Base-by-base conservation (phyloP, 2,888 invertebrate genomes). In the Thereva unica region DNA sequence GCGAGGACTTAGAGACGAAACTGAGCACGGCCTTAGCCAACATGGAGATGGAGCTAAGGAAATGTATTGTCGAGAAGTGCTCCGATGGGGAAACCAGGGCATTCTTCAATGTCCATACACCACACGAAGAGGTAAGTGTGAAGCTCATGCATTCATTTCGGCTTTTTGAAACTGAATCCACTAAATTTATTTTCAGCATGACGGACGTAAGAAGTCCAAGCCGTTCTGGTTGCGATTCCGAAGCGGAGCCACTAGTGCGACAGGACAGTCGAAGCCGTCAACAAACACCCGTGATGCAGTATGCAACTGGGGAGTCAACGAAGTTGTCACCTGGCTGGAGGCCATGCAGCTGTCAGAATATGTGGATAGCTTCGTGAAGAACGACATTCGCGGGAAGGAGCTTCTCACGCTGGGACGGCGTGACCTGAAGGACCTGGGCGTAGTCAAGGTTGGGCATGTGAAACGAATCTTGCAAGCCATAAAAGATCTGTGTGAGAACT, bases 371-470 rank as follows among this genome's bases (percentile, higher is more conserved):
- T 97, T 97, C 78, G 85, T 90, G 23, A 88, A 89, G 66, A 93
- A 97, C 78, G 97, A 97, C 82, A 92, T 97, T 75, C 88, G 94
- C 41, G 97, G 97, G 1, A 85, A 91, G 42, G 97, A 97, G 78
- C 84, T 97, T 40, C 84, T 96, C 4, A 89, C 91, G 0, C 82
- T 98, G 67, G 95, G 95, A 3, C 84, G 96, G 61, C 84, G 95
- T 10, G 93, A 94, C 78, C 84, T 93, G 4, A 89, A 95, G 78
- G 97, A 97, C 72, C 85, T 97, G 53, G 97, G 97, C 6, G 90
- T 97, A 64, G 90, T 90, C 7, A 97, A 97, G 83, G 93, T 97
- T 59, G 97, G 97, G 0, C 97, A 97, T 79, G 90, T 97, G 40
- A 97, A 97, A 82, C 87, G 97, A 76, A 92, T 98, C 72, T 87